Conservation (phyloP, 1,140 invertebrate species). For the Zelostemma sp. region DNA sequence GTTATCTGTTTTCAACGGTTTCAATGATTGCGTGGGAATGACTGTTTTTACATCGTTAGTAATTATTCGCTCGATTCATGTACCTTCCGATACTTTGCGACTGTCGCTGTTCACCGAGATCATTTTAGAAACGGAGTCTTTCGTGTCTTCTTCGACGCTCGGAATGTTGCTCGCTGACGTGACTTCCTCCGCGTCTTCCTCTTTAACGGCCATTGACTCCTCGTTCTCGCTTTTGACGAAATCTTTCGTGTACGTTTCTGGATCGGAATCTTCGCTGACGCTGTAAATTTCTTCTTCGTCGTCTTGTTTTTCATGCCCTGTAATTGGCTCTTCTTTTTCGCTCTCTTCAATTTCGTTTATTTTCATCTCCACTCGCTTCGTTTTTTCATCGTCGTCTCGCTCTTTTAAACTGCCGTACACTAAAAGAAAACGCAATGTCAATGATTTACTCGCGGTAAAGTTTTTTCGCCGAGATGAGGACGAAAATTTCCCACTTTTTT, state of each 20-base stretch:
- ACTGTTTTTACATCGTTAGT: no score
- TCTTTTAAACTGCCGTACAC: slow-evolving; percentile 5
- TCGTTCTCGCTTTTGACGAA: slow-evolving; percentile 5
- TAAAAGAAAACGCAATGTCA: no score
- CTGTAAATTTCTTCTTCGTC: slow-evolving; percentile 28
- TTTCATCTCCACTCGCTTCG: slow-evolving; percentile 19
- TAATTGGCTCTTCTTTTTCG: slow-evolving; percentile 21
- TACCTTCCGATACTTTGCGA: slow-evolving; percentile 19
- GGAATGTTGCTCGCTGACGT: neutral
- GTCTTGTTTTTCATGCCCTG: no score
- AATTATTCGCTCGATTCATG: slow-evolving; percentile 13
- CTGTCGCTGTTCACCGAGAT: slow-evolving; percentile 13
- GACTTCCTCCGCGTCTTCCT: neutral
- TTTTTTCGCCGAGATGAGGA: no score
- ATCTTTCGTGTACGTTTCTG: slow-evolving; percentile 21
- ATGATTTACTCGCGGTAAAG: no score
- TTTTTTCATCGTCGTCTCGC: slow-evolving; percentile 10
- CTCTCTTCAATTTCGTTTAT: neutral
- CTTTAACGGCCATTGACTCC: neutral
- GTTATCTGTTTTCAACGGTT: no score
- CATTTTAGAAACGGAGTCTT: no score
- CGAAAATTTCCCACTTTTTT: no score
- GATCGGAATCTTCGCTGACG: slow-evolving; percentile 26
- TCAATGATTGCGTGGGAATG: no score
- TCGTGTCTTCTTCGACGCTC: neutral